Evolutionary conservation across 2,797 vertebrate species (phyloP).

Genomic region (Enteromius fasciolatus): DNA sequence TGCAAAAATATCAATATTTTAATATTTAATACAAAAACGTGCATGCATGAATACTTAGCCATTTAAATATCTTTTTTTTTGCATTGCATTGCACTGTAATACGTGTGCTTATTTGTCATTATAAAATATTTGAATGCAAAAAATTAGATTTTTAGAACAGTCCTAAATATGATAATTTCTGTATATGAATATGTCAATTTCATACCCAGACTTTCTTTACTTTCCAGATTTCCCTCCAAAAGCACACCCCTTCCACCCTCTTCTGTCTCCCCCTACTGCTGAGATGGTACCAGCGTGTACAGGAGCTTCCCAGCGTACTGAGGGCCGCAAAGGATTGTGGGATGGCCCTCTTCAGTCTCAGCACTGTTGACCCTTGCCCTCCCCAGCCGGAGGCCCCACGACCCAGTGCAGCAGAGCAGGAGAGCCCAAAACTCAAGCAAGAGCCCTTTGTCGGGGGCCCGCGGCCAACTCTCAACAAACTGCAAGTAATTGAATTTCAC

Average conservation of each 20-base stretch:
- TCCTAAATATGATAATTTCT: neutral
- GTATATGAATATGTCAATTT: neutral
- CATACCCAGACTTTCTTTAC: neutral
- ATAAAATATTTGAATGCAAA: neutral
- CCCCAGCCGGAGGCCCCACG: conserved; percentile 34
- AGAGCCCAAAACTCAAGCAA: conserved; percentile 66
- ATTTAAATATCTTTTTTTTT: neutral
- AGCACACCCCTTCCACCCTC: conserved; percentile 66
- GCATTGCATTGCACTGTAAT: neutral
- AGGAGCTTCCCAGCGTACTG: conserved; percentile 86
- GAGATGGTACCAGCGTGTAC: conserved; percentile 87
- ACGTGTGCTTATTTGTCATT: neutral
- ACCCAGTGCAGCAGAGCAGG: conserved; percentile 53
- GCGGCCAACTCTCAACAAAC: conserved; percentile 93
- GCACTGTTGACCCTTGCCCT: conserved; percentile 45
- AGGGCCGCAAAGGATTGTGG: conserved; percentile 82
- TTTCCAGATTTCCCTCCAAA: conserved; percentile 79
- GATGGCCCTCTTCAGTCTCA: conserved; percentile 76
- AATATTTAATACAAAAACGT: too few relatives aligned
- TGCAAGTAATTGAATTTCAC: conserved; percentile 82
- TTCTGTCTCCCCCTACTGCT: conserved; percentile 82
- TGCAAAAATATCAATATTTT: neutral
- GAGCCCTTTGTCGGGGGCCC: conserved; percentile 88
- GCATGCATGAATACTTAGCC: neutral
- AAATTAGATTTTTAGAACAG: neutral